These are phyloP conservation scores for Eira barbara DNA, from an alignment of 2,113 vertebrate genomes.

Conservation along the genomic window DNA sequence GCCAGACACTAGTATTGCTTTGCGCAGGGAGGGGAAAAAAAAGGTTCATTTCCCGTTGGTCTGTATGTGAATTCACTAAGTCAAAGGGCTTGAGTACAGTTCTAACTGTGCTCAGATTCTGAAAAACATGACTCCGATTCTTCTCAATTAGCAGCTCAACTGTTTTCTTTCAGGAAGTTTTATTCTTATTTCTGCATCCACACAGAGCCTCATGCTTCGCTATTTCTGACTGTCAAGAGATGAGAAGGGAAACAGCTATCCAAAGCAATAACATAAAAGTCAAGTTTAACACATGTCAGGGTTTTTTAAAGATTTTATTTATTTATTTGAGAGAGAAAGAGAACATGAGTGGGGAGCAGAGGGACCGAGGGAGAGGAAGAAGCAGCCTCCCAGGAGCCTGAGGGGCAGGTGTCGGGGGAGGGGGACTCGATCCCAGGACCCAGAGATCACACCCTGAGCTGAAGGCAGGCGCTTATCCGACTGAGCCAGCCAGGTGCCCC, in stretches of 20 bases:
- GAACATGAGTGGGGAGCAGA: background rate
- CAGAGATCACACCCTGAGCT: background rate
- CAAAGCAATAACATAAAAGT: background rate
- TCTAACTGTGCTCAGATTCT: background rate
- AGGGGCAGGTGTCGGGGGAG: too few relatives aligned
- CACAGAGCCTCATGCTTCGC: background rate
- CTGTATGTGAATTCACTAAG: background rate
- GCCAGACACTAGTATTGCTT: background rate
- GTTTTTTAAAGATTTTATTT: background rate
- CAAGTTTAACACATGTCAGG: background rate
- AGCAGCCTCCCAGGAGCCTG: background rate
- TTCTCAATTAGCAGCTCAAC: background rate
- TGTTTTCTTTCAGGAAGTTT: background rate
- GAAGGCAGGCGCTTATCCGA: background rate
- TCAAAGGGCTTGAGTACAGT: background rate
- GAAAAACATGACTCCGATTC: background rate
- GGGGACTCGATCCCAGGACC: background rate
- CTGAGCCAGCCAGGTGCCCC: background rate
- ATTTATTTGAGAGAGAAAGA: background rate
- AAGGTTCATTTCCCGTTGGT: background rate
- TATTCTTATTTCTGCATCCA: background rate
- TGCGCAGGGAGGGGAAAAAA: background rate
- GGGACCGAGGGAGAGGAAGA: background rate
- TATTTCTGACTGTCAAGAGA: slow-evolving; percentile 15
- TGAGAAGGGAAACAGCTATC: slow-evolving; percentile 30